A percentile compares a stretch with the other conserved stretches of the same genome.
These are phyloP conservation scores for Hirtodrosophila histrioides DNA, from an alignment of 2,888 invertebrate species.

Conservation along the genomic window DNA sequence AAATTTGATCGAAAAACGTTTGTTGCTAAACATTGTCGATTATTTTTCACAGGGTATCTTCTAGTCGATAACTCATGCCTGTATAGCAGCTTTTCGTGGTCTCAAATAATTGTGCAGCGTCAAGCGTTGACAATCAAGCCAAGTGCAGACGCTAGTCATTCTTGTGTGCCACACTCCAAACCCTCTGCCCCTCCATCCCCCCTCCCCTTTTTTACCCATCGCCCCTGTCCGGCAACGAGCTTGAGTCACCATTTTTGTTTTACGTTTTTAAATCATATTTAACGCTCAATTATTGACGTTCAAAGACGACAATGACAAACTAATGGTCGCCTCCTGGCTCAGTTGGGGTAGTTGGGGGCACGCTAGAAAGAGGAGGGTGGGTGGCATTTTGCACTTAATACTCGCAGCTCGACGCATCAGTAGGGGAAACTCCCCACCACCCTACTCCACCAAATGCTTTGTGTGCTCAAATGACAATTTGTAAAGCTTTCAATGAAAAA, in stretches of 20 bases:
- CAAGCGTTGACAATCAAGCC: constrained; percentile 62
- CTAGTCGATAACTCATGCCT: too few relatives aligned
- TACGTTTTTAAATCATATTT: constrained; percentile 73
- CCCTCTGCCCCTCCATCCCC: too few relatives aligned
- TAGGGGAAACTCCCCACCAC: not conserved
- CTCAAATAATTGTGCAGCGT: constrained; percentile 13
- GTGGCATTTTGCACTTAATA: constrained; percentile 70
- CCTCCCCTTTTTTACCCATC: too few relatives aligned
- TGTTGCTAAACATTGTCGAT: too few relatives aligned
- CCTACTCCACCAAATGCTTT: constrained; percentile 9
- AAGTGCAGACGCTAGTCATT: constrained; percentile 57
- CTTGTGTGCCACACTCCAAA: not conserved
- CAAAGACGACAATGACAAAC: constrained; percentile 77
- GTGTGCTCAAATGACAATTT: constrained; percentile 75
- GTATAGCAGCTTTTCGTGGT: not conserved
- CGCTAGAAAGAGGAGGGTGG: not conserved
- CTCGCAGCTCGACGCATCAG: constrained; percentile 60
- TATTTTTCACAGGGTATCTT: constrained; percentile 18
- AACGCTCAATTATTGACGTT: constrained; percentile 78
- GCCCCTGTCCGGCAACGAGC: not conserved
- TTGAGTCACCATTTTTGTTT: constrained; percentile 26
- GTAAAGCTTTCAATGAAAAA: constrained; percentile 70
- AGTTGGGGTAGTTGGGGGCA: not conserved
- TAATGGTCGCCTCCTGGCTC: constrained; percentile 53
- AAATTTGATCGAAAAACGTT: too few relatives aligned